phyloP scores from a whole-genome alignment of 2,113 vertebrate genomes.

The Salvator merianae region DNA sequence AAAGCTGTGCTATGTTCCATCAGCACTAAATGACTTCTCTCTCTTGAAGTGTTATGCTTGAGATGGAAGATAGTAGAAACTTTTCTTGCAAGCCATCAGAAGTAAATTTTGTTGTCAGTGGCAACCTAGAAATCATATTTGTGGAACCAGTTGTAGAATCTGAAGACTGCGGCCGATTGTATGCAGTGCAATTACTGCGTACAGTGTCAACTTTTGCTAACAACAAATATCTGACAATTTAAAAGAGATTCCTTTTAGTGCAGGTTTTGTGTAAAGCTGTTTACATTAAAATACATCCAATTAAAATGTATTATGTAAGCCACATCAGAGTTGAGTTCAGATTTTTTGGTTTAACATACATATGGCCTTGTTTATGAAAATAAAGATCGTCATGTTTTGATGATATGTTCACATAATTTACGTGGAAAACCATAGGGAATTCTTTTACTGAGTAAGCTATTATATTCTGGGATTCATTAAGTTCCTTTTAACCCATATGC shows the following conservation, averaged over 20 bases:
- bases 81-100: not conserved
- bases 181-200: conserved; percentile 42
- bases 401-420: conserved; percentile 75
- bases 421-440: conserved; percentile 67
- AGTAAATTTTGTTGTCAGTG: not conserved
- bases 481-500: conserved; percentile 64
- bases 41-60: not conserved
- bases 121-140: not conserved
- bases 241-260: conserved; percentile 58
- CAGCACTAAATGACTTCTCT: not conserved
- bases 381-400: conserved; percentile 76
- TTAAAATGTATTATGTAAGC: conserved; percentile 73
- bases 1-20: not conserved
- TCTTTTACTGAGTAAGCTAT: conserved; percentile 67
- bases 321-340: conserved; percentile 71
- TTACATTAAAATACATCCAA: conserved; percentile 75
- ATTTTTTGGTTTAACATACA: conserved; percentile 73
- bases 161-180: conserved; percentile 41
- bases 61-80: not conserved
- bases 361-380: conserved; percentile 74
- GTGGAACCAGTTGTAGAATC: not conserved
- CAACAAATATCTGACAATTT: conserved; percentile 63
- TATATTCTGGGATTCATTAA: conserved; percentile 75
- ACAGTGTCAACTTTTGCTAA: conserved; percentile 55
- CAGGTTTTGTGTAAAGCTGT: conserved; percentile 69